Percentiles rank a stretch among this genome's conserved stretches.
These are phyloP conservation scores for Ormia ochracea DNA, from an alignment of 2,888 invertebrate species.

Conservation along the genomic window DNA sequence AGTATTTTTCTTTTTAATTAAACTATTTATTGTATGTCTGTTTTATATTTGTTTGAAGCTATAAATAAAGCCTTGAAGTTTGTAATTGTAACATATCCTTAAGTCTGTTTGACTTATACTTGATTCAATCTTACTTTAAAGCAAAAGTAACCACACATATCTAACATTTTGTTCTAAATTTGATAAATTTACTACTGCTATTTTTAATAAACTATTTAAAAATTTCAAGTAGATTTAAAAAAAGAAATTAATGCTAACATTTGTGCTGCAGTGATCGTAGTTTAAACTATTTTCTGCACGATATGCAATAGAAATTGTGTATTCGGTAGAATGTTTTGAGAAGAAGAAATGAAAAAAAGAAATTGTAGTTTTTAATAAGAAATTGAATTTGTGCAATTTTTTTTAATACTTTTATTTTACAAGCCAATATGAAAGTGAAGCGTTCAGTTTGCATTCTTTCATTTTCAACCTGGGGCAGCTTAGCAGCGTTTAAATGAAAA, in stretches of 20 bases:
- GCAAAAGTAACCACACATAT: neutral
- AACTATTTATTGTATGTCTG: too few relatives aligned
- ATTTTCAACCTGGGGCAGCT: too few relatives aligned
- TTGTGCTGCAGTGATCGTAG: neutral
- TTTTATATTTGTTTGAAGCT: too few relatives aligned
- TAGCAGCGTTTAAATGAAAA: too few relatives aligned
- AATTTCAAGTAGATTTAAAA: neutral
- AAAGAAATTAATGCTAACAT: neutral
- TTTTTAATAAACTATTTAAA: neutral
- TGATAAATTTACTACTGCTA: neutral
- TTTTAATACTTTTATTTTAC: neutral
- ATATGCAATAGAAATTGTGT: neutral
- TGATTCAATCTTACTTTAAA: neutral
- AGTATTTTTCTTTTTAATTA: too few relatives aligned
- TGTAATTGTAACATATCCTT: neutral
- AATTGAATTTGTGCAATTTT: neutral
- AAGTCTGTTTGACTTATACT: neutral
- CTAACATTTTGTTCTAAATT: neutral
- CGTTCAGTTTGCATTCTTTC: too few relatives aligned
- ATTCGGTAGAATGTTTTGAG: neutral
- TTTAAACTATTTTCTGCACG: neutral
- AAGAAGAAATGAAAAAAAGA: neutral
- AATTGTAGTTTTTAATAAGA: neutral
- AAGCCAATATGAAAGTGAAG: neutral
- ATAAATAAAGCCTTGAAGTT: too few relatives aligned